phyloP scores from a whole-genome alignment of 2,113 vertebrate genomes.

The Ameiurus melas region DNA sequence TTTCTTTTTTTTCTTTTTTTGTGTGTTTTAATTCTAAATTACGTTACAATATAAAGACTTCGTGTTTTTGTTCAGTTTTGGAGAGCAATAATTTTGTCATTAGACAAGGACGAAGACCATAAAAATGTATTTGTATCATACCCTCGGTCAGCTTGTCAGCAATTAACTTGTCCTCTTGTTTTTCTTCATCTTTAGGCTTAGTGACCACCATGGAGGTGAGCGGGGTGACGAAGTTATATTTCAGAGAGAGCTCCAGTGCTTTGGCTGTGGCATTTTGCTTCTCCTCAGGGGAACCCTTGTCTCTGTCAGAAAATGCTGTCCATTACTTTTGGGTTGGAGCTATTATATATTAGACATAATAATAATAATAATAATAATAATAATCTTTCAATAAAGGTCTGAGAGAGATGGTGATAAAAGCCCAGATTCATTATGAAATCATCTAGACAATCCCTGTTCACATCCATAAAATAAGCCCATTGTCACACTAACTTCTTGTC shows the following conservation, averaged over 20 bases:
- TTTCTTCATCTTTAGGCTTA: slow-evolving; percentile 72
- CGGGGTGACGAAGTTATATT: slow-evolving; percentile 86
- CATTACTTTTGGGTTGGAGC: background rate
- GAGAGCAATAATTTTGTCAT: background rate
- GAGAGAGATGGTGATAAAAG: background rate
- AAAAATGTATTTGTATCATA: slow-evolving; percentile 35
- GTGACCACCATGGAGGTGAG: slow-evolving; percentile 93
- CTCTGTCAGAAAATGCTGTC: slow-evolving; percentile 61
- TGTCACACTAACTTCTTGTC: slow-evolving; percentile 70
- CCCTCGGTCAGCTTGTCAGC: slow-evolving; percentile 84
- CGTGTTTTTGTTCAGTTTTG: background rate
- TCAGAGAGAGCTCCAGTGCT: slow-evolving; percentile 81
- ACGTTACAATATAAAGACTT: background rate
- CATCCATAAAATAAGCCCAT: background rate
- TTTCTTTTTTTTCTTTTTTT: too few species aligned
- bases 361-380: too few species aligned
- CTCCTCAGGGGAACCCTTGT: slow-evolving; percentile 67
- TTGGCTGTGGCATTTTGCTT: slow-evolving; percentile 65
- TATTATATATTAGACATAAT: background rate
- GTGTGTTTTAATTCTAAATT: background rate
- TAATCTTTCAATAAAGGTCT: background rate
- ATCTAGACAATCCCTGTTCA: background rate
- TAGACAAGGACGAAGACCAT: background rate
- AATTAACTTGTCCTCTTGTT: slow-evolving; percentile 60
- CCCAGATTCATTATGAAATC: background rate